phyloP scores from a whole-genome alignment of 2,113 vertebrate species.

The Motacilla alba region DNA sequence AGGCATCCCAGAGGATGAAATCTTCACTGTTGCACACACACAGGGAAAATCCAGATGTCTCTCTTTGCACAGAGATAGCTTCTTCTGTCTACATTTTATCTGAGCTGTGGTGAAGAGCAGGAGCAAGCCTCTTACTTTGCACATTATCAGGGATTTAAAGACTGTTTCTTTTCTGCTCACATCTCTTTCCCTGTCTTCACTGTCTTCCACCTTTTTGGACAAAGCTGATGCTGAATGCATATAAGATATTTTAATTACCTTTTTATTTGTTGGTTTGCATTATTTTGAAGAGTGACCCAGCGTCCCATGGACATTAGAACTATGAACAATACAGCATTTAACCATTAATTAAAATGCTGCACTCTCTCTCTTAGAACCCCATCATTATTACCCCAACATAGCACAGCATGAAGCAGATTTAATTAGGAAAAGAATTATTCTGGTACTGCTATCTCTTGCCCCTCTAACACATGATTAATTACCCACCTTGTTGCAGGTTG shows the following conservation, averaged over 20 bases:
- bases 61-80: neutral
- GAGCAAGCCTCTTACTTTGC: neutral
- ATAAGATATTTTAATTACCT: neutral
- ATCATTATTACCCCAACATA: neutral
- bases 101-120: neutral
- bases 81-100: neutral
- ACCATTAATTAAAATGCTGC: neutral
- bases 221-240: neutral
- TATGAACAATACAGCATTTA: neutral
- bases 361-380: neutral
- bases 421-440: neutral
- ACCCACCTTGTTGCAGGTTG: neutral
- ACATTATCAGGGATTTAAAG: neutral
- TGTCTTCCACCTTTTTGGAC: neutral
- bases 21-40: neutral
- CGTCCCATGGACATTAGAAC: neutral
- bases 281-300: neutral
- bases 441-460: neutral
- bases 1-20: neutral
- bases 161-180: neutral
- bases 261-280: neutral
- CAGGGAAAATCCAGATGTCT: neutral
- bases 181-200: neutral
- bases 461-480: neutral
- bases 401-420: neutral